A percentile compares a stretch with the other conserved stretches of the same genome.
Conservation (phyloP, 2,113 vertebrate species). For the Xiphophorus hellerii region DNA sequence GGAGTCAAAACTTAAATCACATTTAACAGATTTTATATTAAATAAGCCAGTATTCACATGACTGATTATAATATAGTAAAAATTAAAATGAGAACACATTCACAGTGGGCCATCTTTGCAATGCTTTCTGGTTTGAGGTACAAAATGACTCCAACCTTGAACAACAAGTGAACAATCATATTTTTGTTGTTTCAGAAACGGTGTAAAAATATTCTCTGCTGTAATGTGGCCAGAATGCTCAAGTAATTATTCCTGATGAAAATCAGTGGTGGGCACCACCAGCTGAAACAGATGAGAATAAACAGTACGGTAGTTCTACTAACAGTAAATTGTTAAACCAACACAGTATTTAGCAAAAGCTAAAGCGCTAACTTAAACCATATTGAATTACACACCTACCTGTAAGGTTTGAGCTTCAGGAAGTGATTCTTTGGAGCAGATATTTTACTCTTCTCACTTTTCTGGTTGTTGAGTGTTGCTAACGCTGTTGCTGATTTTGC, state of each 20-base stretch:
- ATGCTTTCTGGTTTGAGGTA: constrained; percentile 40
- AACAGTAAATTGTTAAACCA: too few species aligned
- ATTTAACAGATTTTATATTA: constrained; percentile 31
- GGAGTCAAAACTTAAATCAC: constrained; percentile 48
- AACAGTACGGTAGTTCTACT: too few species aligned
- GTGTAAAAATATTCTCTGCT: constrained; percentile 64
- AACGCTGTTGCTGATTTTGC: too few species aligned
- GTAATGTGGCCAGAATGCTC: constrained; percentile 65
- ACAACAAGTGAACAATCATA: constrained; percentile 25
- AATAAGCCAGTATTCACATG: neutral
- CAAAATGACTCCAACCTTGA: constrained; percentile 19
- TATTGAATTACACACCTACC: too few species aligned
- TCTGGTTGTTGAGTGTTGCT: too few species aligned
- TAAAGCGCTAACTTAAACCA: too few species aligned
- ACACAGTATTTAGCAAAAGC: too few species aligned
- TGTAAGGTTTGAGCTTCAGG: too few species aligned
- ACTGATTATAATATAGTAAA: constrained; percentile 9
- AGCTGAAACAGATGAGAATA: too few species aligned
- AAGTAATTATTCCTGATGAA: constrained; percentile 59
- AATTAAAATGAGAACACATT: neutral
- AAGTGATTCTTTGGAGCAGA: too few species aligned
- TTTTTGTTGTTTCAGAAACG: constrained; percentile 46
- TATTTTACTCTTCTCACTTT: too few species aligned
- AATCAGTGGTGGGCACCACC: too few species aligned
- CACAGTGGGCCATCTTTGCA: neutral